Evolutionary conservation across 53 echinoderm and acorn worm genomes (phyloP), one percentile per base, ranked within the genome.

Genomic region (Luidia sarsii): DNA sequence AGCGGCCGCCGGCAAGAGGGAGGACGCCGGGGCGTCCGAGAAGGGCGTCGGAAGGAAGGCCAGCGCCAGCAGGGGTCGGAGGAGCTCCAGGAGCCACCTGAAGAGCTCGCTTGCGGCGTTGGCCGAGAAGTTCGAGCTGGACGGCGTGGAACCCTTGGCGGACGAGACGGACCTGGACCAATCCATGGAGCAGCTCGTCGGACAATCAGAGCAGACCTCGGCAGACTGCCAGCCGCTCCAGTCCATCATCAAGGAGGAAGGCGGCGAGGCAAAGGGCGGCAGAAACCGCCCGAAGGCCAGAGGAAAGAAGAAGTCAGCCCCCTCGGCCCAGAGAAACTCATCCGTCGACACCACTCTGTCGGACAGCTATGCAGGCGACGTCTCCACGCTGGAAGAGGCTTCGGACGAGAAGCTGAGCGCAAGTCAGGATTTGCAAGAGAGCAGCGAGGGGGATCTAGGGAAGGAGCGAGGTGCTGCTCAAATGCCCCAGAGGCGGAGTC

Each of bases 101-200:
- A 68, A 82, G 83, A 67, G 82, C 33, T 75, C 89, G 30, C 52
- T 92, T 10, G 92, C 89, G 22, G 89, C 82, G 29, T 68, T 89
- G 54, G 92, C 90, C 15, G 92, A 95, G 18, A 86, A 64, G 64
- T 87, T 80, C 16, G 95, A 95, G 69, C 62, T 92, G 33, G 95
- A 95, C 22, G 95, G 92, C 8, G 92, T 95, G 35, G 85, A 85
- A 14, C 95, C 95, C 4, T 65, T 95, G 48, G 85, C 64, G 64
- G 87, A 89, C 81, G 92, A 92, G 4, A 64, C 80, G 15, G 87
- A 91, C 48, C 48, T 71, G 39, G 87, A 91, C 55, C 80, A 80
- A 48, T 62, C 69, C 25, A 38, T 88, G 32, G 88, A 88, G 30
- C 59, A 8, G 62, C 19, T 33, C 2, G 83, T 72, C 37, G 33